Evolutionary conservation across 2,113 vertebrate species (phyloP).

Genomic region (Centropus unirufus): DNA sequence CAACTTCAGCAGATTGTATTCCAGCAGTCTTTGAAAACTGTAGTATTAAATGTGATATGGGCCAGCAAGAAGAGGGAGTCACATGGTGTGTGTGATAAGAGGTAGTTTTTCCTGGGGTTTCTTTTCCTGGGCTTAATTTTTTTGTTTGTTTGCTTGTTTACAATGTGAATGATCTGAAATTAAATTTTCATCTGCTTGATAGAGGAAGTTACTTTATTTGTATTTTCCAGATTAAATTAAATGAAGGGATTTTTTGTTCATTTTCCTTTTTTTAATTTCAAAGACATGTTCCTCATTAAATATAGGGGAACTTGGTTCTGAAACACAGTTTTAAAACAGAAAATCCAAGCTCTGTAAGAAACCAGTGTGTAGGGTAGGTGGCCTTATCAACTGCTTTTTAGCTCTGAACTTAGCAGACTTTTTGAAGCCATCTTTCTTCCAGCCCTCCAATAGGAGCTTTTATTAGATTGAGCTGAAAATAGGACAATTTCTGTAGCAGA

Average conservation of each 20-base stretch:
- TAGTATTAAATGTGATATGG: not conserved
- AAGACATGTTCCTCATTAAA: not conserved
- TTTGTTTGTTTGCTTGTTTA: slow-evolving; percentile 9
- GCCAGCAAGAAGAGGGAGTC: not conserved
- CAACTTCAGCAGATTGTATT: not conserved
- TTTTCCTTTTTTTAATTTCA: slow-evolving; percentile 29
- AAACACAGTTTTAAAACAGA: not conserved
- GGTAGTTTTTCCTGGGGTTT: not conserved
- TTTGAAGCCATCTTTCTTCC: not conserved
- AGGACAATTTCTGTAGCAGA: not conserved
- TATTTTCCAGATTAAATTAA: slow-evolving; percentile 13
- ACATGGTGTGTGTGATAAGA: not conserved
- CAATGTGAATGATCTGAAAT: slow-evolving; percentile 5
- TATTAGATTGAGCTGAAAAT: not conserved
- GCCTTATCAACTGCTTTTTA: not conserved
- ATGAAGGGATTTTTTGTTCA: not conserved
- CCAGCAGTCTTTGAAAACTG: not conserved
- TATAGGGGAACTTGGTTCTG: not conserved
- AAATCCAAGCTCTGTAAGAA: not conserved
- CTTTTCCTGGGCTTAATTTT: not conserved
- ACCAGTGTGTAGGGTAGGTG: not conserved
- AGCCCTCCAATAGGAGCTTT: not conserved
- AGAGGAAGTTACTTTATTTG: not conserved
- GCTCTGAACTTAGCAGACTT: not conserved
- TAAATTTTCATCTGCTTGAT: slow-evolving; percentile 10